Percentiles rank a stretch among this genome's conserved stretches.
These are phyloP conservation scores for Eumeta japonica DNA, from an alignment of 1,140 invertebrate species.

Conservation along the genomic window DNA sequence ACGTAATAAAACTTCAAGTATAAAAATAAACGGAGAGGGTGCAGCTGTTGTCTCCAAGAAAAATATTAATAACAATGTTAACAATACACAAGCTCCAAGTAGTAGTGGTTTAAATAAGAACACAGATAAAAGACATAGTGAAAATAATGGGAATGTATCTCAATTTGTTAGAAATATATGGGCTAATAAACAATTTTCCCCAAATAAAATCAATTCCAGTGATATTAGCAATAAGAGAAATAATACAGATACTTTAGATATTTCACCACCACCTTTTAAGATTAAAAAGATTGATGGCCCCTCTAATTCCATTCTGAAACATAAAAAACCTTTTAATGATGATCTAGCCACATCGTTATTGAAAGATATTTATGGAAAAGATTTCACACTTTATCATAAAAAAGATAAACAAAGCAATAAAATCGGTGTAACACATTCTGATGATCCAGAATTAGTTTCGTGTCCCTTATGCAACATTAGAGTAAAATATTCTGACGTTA, in stretches of 20 bases:
- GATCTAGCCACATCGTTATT: conserved; percentile 24
- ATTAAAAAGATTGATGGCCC: conserved; percentile 43
- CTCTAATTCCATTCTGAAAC: conserved; percentile 29
- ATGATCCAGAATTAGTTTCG: conserved; percentile 26
- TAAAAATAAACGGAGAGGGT: conserved; percentile 22
- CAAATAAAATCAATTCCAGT: conserved; percentile 10
- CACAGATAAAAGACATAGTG: conserved; percentile 12
- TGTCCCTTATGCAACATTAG: conserved; percentile 59
- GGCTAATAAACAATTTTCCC: conserved; percentile 45
- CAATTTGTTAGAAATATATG: conserved; percentile 56
- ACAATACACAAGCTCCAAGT: no score
- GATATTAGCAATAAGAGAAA: conserved; percentile 19
- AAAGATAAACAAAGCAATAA: conserved; percentile 9
- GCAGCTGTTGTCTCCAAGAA: conserved; percentile 33
- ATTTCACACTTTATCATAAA: conserved; percentile 18
- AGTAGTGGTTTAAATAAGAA: no score
- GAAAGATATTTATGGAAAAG: conserved; percentile 42
- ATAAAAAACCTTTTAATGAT: no score
- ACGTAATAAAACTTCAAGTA: no score
- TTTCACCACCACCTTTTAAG: conserved; percentile 40
- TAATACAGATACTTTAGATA: conserved; percentile 22
- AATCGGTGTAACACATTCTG: no score
- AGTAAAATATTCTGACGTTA: conserved; percentile 43
- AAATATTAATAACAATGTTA: no score
- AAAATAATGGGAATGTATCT: conserved; percentile 22